Conservation (phyloP, 1,140 invertebrate genomes). For the Dendroctonus valens region DNA sequence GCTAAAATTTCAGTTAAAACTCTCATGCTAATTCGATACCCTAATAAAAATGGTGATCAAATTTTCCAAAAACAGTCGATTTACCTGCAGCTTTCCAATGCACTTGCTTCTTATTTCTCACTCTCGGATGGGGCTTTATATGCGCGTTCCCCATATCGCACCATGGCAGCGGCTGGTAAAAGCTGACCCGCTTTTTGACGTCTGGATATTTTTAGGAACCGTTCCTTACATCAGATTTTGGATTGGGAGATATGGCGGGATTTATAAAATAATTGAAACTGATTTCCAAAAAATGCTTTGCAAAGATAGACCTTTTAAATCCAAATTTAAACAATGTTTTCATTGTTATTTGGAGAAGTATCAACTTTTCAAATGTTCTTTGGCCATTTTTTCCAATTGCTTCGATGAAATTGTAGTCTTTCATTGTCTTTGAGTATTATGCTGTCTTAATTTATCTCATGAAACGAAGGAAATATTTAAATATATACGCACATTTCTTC, state of each 20-base stretch:
- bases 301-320: too few species aligned
- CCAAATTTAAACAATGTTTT: too few species aligned
- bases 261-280: slow-evolving; percentile 8
- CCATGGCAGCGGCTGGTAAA: slow-evolving; percentile 26
- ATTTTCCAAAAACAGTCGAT: slow-evolving; percentile 21
- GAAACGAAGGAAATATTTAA: too few species aligned
- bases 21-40: slow-evolving; percentile 1
- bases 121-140: slow-evolving; percentile 46
- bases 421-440: too few species aligned
- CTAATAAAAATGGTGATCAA: too few species aligned
- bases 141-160: slow-evolving; percentile 53
- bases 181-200: slow-evolving; percentile 21
- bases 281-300: too few species aligned
- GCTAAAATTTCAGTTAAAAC: slow-evolving; percentile 13
- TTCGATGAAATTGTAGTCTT: too few species aligned
- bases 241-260: slow-evolving; percentile 12
- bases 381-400: too few species aligned
- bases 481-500: too few species aligned
- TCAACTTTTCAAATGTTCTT: too few species aligned
- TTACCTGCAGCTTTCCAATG: slow-evolving; percentile 71
- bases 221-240: neutral
- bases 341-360: too few species aligned
- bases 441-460: too few species aligned
- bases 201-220: slow-evolving; percentile 33
- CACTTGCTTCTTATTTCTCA: slow-evolving; percentile 64